Evolutionary conservation across 2,113 vertebrate species (phyloP).

Genomic region (Eptatretus burgeri): DNA sequence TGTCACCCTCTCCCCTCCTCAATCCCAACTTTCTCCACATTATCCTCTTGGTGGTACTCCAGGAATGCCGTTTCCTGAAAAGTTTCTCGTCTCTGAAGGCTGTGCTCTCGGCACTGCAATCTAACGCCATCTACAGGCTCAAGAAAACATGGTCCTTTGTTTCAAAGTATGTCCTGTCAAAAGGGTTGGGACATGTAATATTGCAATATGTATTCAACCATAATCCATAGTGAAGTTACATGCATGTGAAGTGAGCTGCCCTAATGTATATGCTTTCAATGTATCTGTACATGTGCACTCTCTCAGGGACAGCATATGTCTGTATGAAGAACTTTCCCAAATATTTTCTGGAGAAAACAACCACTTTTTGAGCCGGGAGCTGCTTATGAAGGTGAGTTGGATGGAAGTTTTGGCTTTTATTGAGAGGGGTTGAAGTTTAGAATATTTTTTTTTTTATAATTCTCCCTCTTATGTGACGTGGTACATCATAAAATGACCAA

Average conservation of each 20-base stretch:
- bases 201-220: too few species aligned
- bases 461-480: neutral
- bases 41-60: neutral
- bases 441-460: neutral
- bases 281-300: neutral
- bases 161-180: slow-evolving; percentile 20
- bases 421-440: neutral
- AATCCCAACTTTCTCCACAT: neutral
- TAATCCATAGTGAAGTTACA: too few species aligned
- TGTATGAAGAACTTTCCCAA: slow-evolving; percentile 34
- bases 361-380: slow-evolving; percentile 30
- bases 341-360: slow-evolving; percentile 51
- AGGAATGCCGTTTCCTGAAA: slow-evolving; percentile 33
- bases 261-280: too few species aligned
- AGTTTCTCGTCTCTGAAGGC: slow-evolving; percentile 50
- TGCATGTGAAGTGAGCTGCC: too few species aligned
- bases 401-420: neutral
- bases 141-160: slow-evolving; percentile 42
- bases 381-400: slow-evolving; percentile 26
- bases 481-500: neutral
- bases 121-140: slow-evolving; percentile 41
- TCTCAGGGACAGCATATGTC: slow-evolving; percentile 25
- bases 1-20: too few species aligned
- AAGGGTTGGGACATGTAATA: neutral
- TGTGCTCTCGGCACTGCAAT: slow-evolving; percentile 49